These are phyloP conservation scores for Cerastis leucographa DNA, from an alignment of 2,888 invertebrate species.

Conservation along the genomic window DNA sequence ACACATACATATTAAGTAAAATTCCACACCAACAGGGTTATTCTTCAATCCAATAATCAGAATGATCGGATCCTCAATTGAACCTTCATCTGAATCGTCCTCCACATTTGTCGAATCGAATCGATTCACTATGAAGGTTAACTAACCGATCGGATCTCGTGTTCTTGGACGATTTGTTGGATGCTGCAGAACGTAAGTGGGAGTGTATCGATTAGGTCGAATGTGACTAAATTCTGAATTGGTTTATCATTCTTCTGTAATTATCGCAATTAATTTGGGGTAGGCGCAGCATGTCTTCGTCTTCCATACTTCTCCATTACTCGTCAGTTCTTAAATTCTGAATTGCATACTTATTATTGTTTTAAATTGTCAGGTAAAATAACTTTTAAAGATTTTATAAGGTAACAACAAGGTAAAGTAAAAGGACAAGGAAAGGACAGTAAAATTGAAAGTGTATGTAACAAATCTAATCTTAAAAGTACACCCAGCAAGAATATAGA, in stretches of 20 bases:
- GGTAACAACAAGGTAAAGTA: no score
- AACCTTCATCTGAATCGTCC: conserved; percentile 44
- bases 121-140: conserved; percentile 57
- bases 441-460: no score
- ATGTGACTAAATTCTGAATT: neutral
- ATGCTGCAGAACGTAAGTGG: neutral
- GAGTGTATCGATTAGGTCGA: neutral
- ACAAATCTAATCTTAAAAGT: neutral
- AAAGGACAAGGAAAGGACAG: no score
- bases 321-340: no score
- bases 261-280: no score
- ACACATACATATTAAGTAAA: conserved; percentile 56
- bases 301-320: no score
- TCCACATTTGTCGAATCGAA: conserved; percentile 54
- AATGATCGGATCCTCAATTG: conserved; percentile 48
- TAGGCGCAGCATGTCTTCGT: no score
- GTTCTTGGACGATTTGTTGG: conserved; percentile 33
- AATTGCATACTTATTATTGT: neutral
- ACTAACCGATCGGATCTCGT: conserved; percentile 46
- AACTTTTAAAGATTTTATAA: neutral
- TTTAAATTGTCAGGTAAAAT: neutral
- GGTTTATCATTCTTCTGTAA: no score
- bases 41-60: conserved; percentile 62
- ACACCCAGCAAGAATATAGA: neutral
- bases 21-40: conserved; percentile 43